phyloP scores from a whole-genome alignment of 2,797 vertebrate genomes.

The Hipposideros larvatus region DNA sequence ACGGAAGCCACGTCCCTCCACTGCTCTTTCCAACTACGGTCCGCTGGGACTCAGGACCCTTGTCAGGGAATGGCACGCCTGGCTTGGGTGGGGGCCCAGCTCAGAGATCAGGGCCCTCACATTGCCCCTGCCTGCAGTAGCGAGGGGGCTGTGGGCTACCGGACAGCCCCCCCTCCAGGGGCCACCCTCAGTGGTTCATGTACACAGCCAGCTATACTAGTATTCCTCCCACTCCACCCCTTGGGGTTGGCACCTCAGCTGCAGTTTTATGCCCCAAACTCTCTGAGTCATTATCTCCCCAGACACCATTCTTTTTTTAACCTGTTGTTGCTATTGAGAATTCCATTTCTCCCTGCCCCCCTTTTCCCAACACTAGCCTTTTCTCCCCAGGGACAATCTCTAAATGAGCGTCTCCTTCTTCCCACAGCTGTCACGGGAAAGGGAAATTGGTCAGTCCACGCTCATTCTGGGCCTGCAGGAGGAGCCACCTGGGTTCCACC shows the following conservation, averaged over 20 bases:
- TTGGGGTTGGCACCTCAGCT: neutral
- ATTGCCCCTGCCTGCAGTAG: constrained; percentile 6
- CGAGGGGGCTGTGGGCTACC: constrained; percentile 74
- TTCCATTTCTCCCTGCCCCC: neutral
- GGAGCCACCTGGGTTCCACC: neutral
- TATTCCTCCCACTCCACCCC: neutral
- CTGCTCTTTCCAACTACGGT: neutral
- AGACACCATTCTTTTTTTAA: neutral
- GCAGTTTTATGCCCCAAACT: neutral
- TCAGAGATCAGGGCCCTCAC: constrained; percentile 47
- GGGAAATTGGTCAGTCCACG: neutral
- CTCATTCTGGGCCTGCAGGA: neutral
- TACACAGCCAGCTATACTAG: neutral
- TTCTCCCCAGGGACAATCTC: neutral
- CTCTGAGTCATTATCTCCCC: constrained; percentile 27
- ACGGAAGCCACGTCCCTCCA: neutral
- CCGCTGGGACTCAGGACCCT: neutral
- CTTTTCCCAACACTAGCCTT: neutral
- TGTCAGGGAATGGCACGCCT: neutral
- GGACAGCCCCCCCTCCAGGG: constrained; percentile 34
- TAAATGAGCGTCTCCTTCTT: neutral
- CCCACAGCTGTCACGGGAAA: neutral
- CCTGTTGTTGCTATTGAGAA: neutral
- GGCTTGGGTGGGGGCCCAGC: neutral
- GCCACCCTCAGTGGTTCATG: constrained; percentile 72